These are phyloP conservation scores for Plemyria rubiginata DNA, from an alignment of 2,888 invertebrate species.

Conservation along the genomic window DNA sequence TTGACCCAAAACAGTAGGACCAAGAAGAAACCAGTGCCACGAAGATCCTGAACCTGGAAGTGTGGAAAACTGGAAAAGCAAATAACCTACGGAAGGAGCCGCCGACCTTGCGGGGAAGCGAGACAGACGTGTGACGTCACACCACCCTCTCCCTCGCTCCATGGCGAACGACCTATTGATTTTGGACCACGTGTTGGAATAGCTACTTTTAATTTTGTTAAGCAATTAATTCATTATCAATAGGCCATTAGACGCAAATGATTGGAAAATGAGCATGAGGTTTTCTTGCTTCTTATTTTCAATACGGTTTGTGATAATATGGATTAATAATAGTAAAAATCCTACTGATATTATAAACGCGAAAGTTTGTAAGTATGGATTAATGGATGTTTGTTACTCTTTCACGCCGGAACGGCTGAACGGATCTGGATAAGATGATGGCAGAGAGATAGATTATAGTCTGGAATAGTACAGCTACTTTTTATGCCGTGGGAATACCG, in stretches of 20 bases:
- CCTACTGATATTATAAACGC: too few relatives aligned
- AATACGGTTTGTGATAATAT: too few relatives aligned
- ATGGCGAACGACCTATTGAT: conserved; percentile 49
- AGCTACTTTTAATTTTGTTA: conserved; percentile 35
- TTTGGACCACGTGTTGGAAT: conserved; percentile 43
- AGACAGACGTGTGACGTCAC: conserved; percentile 54
- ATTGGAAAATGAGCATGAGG: conserved; percentile 6
- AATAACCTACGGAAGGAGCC: conserved; percentile 42
- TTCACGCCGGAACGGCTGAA: too few relatives aligned
- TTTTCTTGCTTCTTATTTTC: not conserved
- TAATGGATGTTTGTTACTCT: too few relatives aligned
- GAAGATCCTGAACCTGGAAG: conserved; percentile 15
- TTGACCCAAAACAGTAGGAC: conserved; percentile 1
- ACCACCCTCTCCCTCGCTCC: conserved; percentile 42
- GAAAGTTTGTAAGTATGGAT: too few relatives aligned
- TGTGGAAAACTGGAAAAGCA: conserved; percentile 45
- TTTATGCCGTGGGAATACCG: too few relatives aligned
- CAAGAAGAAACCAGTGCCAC: not conserved
- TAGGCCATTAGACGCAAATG: conserved; percentile 7
- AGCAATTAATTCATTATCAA: conserved; percentile 18
- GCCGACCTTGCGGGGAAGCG: conserved; percentile 51
- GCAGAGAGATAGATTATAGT: too few relatives aligned
- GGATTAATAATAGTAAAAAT: too few relatives aligned
- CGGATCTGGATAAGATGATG: too few relatives aligned
- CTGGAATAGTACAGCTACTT: too few relatives aligned